Conservation (phyloP, 2,113 vertebrate species). For the Campylomormyrus numenius region DNA sequence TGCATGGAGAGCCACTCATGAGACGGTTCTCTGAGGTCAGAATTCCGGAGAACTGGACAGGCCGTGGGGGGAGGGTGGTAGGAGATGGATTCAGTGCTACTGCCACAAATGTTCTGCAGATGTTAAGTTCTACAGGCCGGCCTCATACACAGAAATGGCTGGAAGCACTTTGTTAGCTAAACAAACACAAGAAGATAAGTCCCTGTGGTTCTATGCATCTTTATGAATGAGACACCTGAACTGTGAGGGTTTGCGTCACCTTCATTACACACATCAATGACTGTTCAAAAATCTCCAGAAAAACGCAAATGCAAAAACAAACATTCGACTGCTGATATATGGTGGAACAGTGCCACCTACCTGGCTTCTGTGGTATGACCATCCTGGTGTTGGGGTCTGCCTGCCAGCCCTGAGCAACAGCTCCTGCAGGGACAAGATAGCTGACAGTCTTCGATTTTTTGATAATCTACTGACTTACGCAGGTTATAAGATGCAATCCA, state of each 20-base stretch:
- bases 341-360: constrained; percentile 70
- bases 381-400: constrained; percentile 85
- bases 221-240: neutral
- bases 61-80: constrained; percentile 49
- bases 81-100: constrained; percentile 54
- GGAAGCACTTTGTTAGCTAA: neutral
- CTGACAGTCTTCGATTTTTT: neutral
- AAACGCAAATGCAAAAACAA: neutral
- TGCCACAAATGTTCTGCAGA: neutral
- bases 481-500: neutral
- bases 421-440: constrained; percentile 55
- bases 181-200: neutral
- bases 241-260: neutral
- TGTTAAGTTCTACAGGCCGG: neutral
- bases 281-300: neutral
- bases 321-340: neutral
- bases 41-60: neutral
- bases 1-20: neutral
- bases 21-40: neutral
- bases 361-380: constrained; percentile 94
- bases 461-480: neutral
- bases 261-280: neutral
- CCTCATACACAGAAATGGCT: neutral
- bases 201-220: neutral
- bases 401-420: constrained; percentile 91